phyloP scores from a whole-genome alignment of 2,888 invertebrate species.

The Doris montereyensis region DNA sequence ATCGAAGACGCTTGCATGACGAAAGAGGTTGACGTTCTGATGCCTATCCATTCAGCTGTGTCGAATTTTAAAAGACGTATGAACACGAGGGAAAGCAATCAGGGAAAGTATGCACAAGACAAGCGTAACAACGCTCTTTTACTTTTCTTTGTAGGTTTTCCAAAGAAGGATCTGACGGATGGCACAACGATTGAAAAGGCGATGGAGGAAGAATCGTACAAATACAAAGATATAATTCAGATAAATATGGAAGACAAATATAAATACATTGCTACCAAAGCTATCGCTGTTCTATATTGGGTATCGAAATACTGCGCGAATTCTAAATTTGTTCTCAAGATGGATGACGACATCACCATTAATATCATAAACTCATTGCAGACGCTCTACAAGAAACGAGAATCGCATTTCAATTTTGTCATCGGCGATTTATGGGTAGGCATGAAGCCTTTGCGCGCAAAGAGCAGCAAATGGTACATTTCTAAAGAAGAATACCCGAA shows the following conservation, averaged over 20 bases:
- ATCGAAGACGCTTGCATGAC: not conserved
- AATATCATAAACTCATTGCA: constrained; percentile 76
- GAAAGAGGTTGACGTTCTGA: constrained; percentile 4
- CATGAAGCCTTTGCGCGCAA: constrained; percentile 44
- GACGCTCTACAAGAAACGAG: constrained; percentile 4
- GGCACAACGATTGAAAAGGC: constrained; percentile 33
- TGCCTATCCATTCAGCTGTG: not conserved
- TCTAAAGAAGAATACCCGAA: constrained; percentile 51
- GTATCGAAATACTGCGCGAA: constrained; percentile 61
- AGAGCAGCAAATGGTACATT: constrained; percentile 44
- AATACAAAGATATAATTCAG: constrained; percentile 55
- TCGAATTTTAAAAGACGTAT: not conserved
- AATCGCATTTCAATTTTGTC: constrained; percentile 47
- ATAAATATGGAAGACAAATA: constrained; percentile 68
- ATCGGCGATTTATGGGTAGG: constrained; percentile 53
- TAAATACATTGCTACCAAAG: constrained; percentile 69
- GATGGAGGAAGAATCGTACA: constrained; percentile 45
- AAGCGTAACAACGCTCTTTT: constrained; percentile 5
- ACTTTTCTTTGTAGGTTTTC: constrained; percentile 16
- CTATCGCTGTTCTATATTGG: constrained; percentile 65
- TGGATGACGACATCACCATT: constrained; percentile 71
- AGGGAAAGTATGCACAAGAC: not conserved
- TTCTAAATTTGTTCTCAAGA: constrained; percentile 66
- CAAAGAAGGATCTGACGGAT: not conserved
- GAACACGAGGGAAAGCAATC: not conserved